A percentile compares a stretch with the other conserved stretches of the same genome.
Evolutionary conservation across 2,888 invertebrate genomes (phyloP).

Genomic region (Therioaphis trifolii): DNA sequence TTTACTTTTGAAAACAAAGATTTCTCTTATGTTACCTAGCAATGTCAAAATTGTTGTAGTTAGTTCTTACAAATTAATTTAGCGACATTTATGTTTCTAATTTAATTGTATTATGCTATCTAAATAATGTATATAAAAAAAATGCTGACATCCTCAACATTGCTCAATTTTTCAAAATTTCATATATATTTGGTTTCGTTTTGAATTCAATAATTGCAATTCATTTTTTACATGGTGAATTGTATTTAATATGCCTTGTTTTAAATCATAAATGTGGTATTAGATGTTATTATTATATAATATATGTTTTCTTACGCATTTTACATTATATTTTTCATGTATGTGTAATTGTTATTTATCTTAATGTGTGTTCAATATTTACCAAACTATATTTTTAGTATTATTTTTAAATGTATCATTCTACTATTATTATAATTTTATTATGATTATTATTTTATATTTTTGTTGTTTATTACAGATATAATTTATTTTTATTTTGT

Average conservation of each 20-base stretch:
- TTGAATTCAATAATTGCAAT: slow-evolving; percentile 13
- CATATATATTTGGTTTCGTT: neutral
- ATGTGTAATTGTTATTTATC: slow-evolving; percentile 29
- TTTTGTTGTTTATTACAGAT: slow-evolving; percentile 50
- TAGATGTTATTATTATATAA: neutral
- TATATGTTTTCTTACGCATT: neutral
- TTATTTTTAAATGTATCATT: slow-evolving; percentile 40
- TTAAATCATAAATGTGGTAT: neutral
- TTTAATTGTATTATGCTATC: slow-evolving; percentile 21
- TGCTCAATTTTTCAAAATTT: slow-evolving; percentile 38
- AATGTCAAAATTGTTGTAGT: slow-evolving; percentile 6
- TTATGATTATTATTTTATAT: slow-evolving; percentile 34
- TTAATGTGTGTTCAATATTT: slow-evolving; percentile 36
- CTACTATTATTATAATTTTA: slow-evolving; percentile 38
- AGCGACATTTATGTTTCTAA: neutral
- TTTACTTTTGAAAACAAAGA: neutral
- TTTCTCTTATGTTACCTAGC: neutral
- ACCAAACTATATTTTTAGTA: slow-evolving; percentile 30
- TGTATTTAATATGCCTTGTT: slow-evolving; percentile 28
- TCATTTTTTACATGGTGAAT: neutral
- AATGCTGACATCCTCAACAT: slow-evolving; percentile 28
- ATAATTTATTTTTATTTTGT: slow-evolving; percentile 41
- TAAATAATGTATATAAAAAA: neutral
- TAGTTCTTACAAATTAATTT: slow-evolving; percentile 12
- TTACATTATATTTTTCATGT: slow-evolving; percentile 5